A percentile compares a stretch with the other conserved stretches of the same genome.
phyloP scores from a whole-genome alignment of 2,888 invertebrate genomes.

The Monopis laevigella region DNA sequence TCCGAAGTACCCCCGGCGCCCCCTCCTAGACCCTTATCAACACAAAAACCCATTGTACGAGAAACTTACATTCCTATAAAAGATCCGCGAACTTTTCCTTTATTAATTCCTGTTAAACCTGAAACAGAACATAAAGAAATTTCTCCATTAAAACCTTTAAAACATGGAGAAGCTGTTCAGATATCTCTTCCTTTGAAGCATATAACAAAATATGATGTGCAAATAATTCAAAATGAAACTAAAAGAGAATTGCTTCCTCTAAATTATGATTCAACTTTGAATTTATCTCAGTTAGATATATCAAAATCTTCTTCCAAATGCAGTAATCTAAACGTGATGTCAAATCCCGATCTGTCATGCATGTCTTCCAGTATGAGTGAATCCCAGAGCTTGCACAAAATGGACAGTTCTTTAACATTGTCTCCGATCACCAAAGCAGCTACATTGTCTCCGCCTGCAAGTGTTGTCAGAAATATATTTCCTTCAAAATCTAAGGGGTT shows the following conservation, averaged over 20 bases:
- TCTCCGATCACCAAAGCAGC: background rate
- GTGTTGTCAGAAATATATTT: slow-evolving; percentile 65
- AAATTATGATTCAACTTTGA: slow-evolving; percentile 25
- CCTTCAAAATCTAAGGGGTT: slow-evolving; percentile 69
- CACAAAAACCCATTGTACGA: slow-evolving; percentile 19
- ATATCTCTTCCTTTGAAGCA: slow-evolving; percentile 42
- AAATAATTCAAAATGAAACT: slow-evolving; percentile 34
- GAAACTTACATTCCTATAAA: background rate
- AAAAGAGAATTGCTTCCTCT: slow-evolving; percentile 37
- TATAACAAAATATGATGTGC: slow-evolving; percentile 49
- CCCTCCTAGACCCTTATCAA: slow-evolving; percentile 27
- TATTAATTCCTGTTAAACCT: slow-evolving; percentile 14
- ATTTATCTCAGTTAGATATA: slow-evolving; percentile 10
- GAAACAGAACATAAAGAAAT: slow-evolving; percentile 33
- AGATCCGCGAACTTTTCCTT: slow-evolving; percentile 17
- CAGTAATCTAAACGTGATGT: slow-evolving; percentile 12
- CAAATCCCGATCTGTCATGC: slow-evolving; percentile 11
- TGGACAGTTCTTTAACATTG: slow-evolving; percentile 11
- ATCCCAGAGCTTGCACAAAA: slow-evolving; percentile 19
- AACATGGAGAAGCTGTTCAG: slow-evolving; percentile 28
- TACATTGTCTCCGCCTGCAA: slow-evolving; percentile 42
- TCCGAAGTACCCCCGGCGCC: slow-evolving; percentile 26
- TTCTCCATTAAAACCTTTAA: slow-evolving; percentile 35
- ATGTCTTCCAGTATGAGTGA: slow-evolving; percentile 15
- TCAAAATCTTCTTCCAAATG: slow-evolving; percentile 12